These are phyloP conservation scores for Saturnia japonica DNA, from an alignment of 2,888 invertebrate species.

Conservation along the genomic window DNA sequence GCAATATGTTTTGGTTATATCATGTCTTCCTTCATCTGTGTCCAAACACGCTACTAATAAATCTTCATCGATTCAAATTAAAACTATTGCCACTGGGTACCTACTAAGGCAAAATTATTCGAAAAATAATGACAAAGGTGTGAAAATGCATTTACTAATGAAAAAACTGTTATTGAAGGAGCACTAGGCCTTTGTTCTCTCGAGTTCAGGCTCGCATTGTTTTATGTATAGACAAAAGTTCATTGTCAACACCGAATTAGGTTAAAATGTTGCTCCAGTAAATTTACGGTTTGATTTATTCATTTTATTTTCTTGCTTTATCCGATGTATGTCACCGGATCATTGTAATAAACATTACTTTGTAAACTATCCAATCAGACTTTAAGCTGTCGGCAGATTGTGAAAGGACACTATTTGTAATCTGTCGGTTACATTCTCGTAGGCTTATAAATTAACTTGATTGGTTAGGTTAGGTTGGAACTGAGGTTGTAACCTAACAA, in stretches of 20 bases:
- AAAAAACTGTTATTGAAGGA: constrained; percentile 35
- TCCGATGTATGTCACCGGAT: not conserved
- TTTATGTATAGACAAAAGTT: constrained; percentile 16
- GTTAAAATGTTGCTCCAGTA: constrained; percentile 19
- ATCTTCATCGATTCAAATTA: not conserved
- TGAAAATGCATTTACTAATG: constrained; percentile 39
- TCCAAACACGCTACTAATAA: too few species aligned
- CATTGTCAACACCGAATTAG: constrained; percentile 23
- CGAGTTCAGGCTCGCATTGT: constrained; percentile 14
- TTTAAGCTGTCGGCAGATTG: too few species aligned
- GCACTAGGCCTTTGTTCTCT: constrained; percentile 23
- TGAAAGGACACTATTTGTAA: too few species aligned
- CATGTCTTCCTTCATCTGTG: not conserved
- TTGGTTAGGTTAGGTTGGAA: too few species aligned
- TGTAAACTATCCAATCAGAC: too few species aligned
- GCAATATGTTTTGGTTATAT: not conserved
- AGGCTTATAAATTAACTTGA: too few species aligned
- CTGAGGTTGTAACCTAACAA: too few species aligned
- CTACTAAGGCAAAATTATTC: constrained; percentile 12
- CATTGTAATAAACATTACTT: too few species aligned
- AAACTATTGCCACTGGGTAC: not conserved
- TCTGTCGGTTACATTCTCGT: too few species aligned
- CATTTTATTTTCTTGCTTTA: not conserved
- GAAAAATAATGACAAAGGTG: constrained; percentile 26
- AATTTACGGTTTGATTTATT: not conserved